A percentile compares a stretch with the other conserved stretches of the same genome.
phyloP scores from a whole-genome alignment of 2,888 invertebrate genomes.

The Nyleta sp. region DNA sequence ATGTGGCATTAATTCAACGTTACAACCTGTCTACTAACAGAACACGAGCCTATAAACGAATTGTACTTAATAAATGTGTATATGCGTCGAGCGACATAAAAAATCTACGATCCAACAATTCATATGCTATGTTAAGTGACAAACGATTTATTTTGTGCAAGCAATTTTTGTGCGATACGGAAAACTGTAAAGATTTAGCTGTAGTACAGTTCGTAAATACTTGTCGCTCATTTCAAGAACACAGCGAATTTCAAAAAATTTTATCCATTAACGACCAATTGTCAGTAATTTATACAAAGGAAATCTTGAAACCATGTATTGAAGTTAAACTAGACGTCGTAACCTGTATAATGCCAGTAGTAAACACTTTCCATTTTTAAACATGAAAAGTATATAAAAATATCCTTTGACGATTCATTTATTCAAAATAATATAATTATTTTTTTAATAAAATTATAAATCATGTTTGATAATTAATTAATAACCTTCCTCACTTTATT shows the following conservation, averaged over 20 bases:
- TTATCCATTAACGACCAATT: neutral
- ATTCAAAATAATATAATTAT: too few species aligned
- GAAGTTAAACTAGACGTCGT: neutral
- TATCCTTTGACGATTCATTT: too few species aligned
- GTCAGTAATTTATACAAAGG: neutral
- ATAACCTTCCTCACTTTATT: too few species aligned
- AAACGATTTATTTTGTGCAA: neutral
- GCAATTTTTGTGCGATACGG: neutral
- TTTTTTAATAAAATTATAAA: too few species aligned
- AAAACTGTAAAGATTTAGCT: constrained; percentile 6
- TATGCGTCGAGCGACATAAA: neutral
- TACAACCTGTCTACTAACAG: neutral
- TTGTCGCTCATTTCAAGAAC: neutral
- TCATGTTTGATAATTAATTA: too few species aligned
- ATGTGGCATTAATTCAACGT: neutral
- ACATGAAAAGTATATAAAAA: too few species aligned
- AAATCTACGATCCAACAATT: neutral
- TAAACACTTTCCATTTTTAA: neutral
- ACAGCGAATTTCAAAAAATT: neutral
- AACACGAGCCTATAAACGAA: neutral
- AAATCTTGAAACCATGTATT: constrained; percentile 7
- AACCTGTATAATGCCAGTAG: neutral
- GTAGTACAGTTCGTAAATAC: neutral
- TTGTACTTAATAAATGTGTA: constrained; percentile 2
- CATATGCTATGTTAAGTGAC: neutral